These are phyloP conservation scores for Sarcophaga peregrina DNA, from an alignment of 1,140 invertebrate genomes.

Conservation along the genomic window DNA sequence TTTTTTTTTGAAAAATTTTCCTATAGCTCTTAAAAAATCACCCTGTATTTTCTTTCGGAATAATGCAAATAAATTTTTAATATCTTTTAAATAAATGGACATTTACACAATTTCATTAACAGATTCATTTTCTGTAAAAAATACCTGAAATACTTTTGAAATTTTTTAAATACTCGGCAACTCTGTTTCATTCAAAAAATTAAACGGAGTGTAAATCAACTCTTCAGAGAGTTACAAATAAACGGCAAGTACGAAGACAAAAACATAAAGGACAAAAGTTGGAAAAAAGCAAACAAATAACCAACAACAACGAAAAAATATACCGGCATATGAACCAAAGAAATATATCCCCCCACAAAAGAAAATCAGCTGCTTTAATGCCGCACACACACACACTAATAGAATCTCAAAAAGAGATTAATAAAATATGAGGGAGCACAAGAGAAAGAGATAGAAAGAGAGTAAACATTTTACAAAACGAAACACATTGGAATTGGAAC, in stretches of 20 bases:
- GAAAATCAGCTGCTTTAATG: background rate
- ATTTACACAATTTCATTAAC: too few species aligned
- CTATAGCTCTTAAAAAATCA: too few species aligned
- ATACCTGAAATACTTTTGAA: background rate
- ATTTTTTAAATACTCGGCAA: background rate
- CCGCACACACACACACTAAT: background rate
- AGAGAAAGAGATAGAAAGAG: background rate
- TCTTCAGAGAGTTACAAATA: background rate
- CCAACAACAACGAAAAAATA: background rate
- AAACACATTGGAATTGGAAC: too few species aligned
- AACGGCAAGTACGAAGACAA: background rate
- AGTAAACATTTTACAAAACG: background rate
- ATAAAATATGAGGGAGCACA: background rate
- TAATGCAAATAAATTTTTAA: too few species aligned
- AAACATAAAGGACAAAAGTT: background rate
- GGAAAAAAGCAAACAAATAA: background rate
- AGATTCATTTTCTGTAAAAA: too few species aligned
- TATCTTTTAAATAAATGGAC: too few species aligned
- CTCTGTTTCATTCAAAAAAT: slow-evolving; percentile 16
- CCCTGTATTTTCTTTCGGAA: too few species aligned
- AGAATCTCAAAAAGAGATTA: too few species aligned
- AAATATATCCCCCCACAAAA: background rate
- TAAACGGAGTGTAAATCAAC: background rate
- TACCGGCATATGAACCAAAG: background rate
- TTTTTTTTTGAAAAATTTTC: too few species aligned